A percentile compares a stretch with the other conserved stretches of the same genome.
Evolutionary conservation across 2,888 invertebrate species (phyloP).

Genomic region (Alloplasta piceator): DNA sequence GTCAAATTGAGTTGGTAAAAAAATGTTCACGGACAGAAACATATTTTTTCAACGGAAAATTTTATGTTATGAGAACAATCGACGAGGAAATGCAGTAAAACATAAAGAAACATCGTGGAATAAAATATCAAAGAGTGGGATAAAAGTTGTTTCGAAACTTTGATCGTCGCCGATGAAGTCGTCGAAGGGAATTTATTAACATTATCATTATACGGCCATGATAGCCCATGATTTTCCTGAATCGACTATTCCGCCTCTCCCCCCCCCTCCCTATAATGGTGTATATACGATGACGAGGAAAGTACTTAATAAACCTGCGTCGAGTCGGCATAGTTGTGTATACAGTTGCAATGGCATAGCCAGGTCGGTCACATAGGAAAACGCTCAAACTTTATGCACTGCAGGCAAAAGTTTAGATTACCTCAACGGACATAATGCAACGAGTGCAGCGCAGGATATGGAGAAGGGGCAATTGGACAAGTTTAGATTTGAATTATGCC

Average conservation of each 20-base stretch:
- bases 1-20: no score
- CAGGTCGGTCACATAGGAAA: background rate
- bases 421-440: slow-evolving; percentile 77
- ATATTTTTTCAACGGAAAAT: no score
- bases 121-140: no score
- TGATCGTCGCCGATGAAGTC: background rate
- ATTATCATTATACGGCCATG: background rate
- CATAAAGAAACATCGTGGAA: no score
- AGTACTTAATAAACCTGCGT: slow-evolving; percentile 29
- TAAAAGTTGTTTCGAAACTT: background rate
- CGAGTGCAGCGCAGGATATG: slow-evolving; percentile 50
- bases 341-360: slow-evolving; percentile 48
- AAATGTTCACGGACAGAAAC: no score
- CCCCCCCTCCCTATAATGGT: background rate
- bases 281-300: slow-evolving; percentile 18
- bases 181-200: background rate
- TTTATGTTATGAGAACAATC: no score
- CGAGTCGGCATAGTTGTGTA: slow-evolving; percentile 35
- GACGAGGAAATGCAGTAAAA: no score
- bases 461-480: slow-evolving; percentile 76
- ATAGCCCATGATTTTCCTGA: background rate
- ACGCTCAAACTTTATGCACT: slow-evolving; percentile 16
- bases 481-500: slow-evolving; percentile 77
- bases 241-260: slow-evolving; percentile 25
- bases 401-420: slow-evolving; percentile 77